Evolutionary conservation across 23 tunicate genomes (phyloP).

Genomic region (Styela clava): DNA sequence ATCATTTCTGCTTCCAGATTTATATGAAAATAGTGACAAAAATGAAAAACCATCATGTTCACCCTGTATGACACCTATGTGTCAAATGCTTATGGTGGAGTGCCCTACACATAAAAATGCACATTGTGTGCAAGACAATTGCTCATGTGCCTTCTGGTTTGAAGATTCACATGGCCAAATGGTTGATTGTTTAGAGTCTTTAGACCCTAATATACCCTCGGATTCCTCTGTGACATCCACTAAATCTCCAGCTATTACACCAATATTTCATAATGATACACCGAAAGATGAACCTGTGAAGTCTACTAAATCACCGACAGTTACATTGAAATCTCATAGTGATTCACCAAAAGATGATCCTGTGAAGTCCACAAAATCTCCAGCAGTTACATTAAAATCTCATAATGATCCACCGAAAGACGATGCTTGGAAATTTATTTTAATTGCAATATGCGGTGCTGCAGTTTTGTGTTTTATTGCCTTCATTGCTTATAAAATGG

Average conservation of each 20-base stretch:
- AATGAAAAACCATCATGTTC: not conserved
- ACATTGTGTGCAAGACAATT: not conserved
- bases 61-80: not conserved
- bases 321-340: not conserved
- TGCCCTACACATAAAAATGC: not conserved
- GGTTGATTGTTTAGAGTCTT: not conserved
- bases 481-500: not conserved
- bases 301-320: not conserved
- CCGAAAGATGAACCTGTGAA: not conserved
- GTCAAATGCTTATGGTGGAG: not conserved
- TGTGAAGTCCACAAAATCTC: no score
- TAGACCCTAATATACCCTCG: not conserved
- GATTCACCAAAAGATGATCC: not conserved
- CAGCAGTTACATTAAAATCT: not conserved
- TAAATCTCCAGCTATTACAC: not conserved
- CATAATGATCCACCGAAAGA: not conserved
- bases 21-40: not conserved
- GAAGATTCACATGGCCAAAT: not conserved
- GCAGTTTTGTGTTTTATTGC: not conserved
- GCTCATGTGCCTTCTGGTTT: not conserved
- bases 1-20: not conserved
- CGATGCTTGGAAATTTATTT: not conserved
- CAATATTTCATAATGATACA: no score
- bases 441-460: not conserved
- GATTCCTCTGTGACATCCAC: not conserved